Conservation (phyloP, 2,113 vertebrate genomes). For the Donacobius atricapilla region DNA sequence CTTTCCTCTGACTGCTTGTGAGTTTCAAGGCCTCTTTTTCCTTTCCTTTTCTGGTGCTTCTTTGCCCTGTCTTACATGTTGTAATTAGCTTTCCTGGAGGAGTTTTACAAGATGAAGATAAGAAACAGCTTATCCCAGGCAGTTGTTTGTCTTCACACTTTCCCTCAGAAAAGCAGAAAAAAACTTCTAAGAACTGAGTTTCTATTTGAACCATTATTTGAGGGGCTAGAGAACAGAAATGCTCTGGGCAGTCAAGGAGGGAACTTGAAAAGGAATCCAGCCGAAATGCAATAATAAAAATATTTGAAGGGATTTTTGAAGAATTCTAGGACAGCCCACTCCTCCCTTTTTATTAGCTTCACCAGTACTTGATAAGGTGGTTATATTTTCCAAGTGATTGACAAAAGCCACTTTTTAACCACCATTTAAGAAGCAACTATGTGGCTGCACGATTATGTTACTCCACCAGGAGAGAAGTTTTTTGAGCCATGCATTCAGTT, state of each 20-base stretch:
- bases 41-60: slow-evolving; percentile 8
- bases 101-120: slow-evolving; percentile 53
- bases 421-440: background rate
- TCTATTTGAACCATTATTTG: background rate
- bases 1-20: background rate
- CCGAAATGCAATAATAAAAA: slow-evolving; percentile 13
- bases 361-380: background rate
- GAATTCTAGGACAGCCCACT: background rate
- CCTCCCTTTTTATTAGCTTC: background rate
- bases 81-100: slow-evolving; percentile 37
- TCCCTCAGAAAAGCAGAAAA: background rate
- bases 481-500: background rate
- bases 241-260: background rate
- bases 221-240: slow-evolving; percentile 1
- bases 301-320: slow-evolving; percentile 2
- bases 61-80: background rate
- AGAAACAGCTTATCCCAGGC: background rate
- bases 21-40: background rate
- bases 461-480: background rate
- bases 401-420: background rate
- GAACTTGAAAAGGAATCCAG: slow-evolving; percentile 4
- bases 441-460: background rate
- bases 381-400: background rate
- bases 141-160: slow-evolving; percentile 36
- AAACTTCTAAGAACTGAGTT: background rate